A percentile compares a stretch with the other conserved stretches of the same genome.
Evolutionary conservation across 2,888 invertebrate genomes (phyloP).

Genomic region (Microchrysa polita): DNA sequence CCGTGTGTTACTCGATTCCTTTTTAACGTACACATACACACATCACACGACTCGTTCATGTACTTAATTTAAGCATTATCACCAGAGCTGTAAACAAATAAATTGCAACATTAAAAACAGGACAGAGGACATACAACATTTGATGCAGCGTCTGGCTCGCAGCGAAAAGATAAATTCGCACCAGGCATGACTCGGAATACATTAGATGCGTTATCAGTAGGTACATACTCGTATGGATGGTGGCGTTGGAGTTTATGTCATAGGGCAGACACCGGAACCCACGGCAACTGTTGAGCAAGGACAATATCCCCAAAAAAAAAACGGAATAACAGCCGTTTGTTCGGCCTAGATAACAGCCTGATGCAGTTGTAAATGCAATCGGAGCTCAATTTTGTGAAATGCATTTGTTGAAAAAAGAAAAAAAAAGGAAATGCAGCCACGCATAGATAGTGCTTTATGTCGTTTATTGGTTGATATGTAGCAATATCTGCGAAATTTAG

Average conservation of each 20-base stretch:
- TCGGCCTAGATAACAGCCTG: background rate
- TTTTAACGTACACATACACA: too few relatives aligned
- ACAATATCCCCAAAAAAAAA: background rate
- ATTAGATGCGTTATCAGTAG: slow-evolving; percentile 41
- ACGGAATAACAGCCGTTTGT: background rate
- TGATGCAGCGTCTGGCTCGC: background rate
- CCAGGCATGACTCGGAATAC: slow-evolving; percentile 43
- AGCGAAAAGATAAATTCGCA: slow-evolving; percentile 30
- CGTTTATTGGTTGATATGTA: too few relatives aligned
- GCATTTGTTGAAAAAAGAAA: background rate
- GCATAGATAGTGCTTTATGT: background rate
- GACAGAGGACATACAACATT: too few relatives aligned
- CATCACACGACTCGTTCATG: background rate
- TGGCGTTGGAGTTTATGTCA: background rate
- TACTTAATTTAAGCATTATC: slow-evolving; percentile 17
- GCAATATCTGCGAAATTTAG: background rate
- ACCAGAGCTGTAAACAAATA: slow-evolving; percentile 29
- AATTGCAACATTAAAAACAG: slow-evolving; percentile 25
- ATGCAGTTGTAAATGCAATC: slow-evolving; percentile 18
- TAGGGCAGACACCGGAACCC: background rate
- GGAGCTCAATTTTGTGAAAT: slow-evolving; percentile 5
- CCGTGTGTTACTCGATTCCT: background rate
- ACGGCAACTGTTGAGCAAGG: background rate
- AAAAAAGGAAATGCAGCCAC: slow-evolving; percentile 1
- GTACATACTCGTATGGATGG: too few relatives aligned